Conservation (phyloP, 2,797 vertebrate genomes). For the Enteromius fasciolatus region DNA sequence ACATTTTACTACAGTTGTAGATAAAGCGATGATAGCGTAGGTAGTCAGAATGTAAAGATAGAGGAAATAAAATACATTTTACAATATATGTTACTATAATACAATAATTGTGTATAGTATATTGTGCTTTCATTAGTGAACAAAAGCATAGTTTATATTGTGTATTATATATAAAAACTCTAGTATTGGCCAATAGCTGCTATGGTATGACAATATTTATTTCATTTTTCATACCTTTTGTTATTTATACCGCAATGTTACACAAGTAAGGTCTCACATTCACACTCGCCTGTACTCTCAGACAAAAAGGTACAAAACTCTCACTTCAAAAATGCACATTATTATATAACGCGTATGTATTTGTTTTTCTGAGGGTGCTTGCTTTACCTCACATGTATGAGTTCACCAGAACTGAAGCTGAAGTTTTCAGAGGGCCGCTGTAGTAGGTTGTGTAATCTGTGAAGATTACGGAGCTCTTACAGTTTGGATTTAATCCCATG, state of each 20-base stretch:
- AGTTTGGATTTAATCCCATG: not conserved
- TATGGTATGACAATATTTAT: not conserved
- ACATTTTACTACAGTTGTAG: not conserved
- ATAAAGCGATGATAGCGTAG: not conserved
- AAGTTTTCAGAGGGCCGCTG: not conserved
- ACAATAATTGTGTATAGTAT: not conserved
- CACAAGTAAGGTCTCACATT: not conserved
- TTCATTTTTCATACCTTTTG: too few relatives aligned
- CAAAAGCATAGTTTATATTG: not conserved
- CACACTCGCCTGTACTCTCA: not conserved
- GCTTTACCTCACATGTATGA: not conserved
- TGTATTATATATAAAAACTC: not conserved
- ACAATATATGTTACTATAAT: not conserved
- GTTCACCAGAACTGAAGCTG: not conserved
- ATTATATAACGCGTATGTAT: not conserved
- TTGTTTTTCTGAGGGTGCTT: not conserved
- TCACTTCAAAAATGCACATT: not conserved
- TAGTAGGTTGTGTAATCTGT: not conserved
- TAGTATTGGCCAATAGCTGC: not conserved
- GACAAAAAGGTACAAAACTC: not conserved
- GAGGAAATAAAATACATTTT: not conserved
- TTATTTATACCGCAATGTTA: not conserved
- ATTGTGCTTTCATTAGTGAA: not conserved
- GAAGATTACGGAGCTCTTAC: not conserved
- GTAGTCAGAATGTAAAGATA: not conserved